Percentiles rank a stretch among this genome's conserved stretches.
Conservation (phyloP, 2,797 vertebrate genomes). For the Chelon labrosus region DNA sequence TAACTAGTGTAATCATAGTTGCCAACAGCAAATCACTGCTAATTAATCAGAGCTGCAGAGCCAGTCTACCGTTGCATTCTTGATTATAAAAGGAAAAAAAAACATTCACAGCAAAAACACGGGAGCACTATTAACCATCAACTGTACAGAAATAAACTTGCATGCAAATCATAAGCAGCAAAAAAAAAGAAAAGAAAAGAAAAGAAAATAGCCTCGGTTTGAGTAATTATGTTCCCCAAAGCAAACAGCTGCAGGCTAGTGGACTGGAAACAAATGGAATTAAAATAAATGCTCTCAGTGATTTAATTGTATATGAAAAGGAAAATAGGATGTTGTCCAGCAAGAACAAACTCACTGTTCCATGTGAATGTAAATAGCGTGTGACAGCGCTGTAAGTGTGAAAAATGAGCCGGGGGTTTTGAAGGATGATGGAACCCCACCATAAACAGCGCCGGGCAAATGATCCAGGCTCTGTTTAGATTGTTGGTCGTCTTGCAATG, state of each 20-base stretch:
- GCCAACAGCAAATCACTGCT: slow-evolving; percentile 7
- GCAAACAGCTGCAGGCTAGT: slow-evolving; percentile 19
- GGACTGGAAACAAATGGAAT: neutral
- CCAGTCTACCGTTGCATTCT: neutral
- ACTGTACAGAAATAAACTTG: neutral
- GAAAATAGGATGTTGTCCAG: slow-evolving; percentile 21
- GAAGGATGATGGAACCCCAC: neutral
- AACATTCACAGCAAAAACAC: slow-evolving; percentile 1
- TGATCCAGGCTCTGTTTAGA: neutral
- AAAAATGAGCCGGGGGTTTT: slow-evolving; percentile 7
- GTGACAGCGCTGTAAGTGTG: neutral
- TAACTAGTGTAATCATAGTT: slow-evolving; percentile 17
- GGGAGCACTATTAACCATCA: slow-evolving; percentile 8
- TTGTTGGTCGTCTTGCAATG: neutral
- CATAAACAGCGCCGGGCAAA: neutral
- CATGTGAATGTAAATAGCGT: slow-evolving; percentile 17
- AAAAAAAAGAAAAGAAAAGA: neutral
- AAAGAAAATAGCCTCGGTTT: slow-evolving; percentile 5
- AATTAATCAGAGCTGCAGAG: slow-evolving; percentile 22
- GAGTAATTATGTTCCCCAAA: slow-evolving; percentile 11
- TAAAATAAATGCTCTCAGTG: slow-evolving; percentile 1
- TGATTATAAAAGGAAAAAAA: slow-evolving; percentile 19
- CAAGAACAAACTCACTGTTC: slow-evolving; percentile 5
- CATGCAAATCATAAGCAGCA: neutral
- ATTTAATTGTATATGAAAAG: slow-evolving; percentile 18